Conservation (phyloP, 2,113 vertebrate genomes). For the Morone saxatilis region DNA sequence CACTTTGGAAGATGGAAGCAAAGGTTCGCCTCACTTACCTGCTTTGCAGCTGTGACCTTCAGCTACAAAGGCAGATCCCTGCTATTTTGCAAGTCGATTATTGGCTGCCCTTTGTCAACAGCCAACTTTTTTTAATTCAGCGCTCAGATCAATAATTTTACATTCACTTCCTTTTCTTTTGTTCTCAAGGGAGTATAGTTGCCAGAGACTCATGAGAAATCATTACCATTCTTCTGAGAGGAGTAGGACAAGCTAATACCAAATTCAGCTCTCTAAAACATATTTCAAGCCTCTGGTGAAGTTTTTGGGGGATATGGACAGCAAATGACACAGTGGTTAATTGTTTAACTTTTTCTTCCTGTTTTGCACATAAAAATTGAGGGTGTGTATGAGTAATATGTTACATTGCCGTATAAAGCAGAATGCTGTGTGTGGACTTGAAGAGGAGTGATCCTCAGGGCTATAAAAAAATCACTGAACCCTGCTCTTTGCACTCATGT, state of each 20-base stretch:
- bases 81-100: constrained; percentile 69
- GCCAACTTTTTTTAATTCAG: constrained; percentile 49
- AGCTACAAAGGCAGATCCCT: constrained; percentile 59
- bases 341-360: constrained; percentile 26
- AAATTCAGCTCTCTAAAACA: not conserved
- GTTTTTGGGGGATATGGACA: not conserved
- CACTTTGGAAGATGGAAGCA: constrained; percentile 49
- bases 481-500: constrained; percentile 75
- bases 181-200: constrained; percentile 19
- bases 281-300: constrained; percentile 8
- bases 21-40: constrained; percentile 44
- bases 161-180: constrained; percentile 31
- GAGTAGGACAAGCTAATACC: not conserved
- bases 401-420: constrained; percentile 27
- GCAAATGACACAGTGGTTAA: constrained; percentile 26
- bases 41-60: constrained; percentile 67
- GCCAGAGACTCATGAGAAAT: constrained; percentile 16
- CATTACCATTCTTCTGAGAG: constrained; percentile 24
- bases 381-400: constrained; percentile 37
- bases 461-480: constrained; percentile 71
- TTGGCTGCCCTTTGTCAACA: constrained; percentile 70
- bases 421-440: constrained; percentile 49
- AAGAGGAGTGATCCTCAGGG: constrained; percentile 70
- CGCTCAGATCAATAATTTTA: constrained; percentile 58
- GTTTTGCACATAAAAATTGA: constrained; percentile 38